phyloP scores from a whole-genome alignment of 2,888 invertebrate species.

The Blera fallax region DNA sequence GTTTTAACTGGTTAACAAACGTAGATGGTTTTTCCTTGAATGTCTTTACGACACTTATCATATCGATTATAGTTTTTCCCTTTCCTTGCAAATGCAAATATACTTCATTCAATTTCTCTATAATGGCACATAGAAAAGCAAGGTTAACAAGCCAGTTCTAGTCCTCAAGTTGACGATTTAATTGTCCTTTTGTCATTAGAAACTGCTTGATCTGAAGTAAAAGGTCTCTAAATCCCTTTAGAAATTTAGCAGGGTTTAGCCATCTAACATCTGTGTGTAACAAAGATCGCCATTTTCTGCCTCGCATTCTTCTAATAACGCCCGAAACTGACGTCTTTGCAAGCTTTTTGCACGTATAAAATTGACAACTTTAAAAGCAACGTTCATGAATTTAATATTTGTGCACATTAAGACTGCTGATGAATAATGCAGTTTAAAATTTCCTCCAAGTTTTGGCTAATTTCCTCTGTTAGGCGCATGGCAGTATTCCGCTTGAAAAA shows the following conservation, averaged over 20 bases:
- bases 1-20: neutral
- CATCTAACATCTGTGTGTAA: constrained; percentile 9
- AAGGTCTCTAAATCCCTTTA: constrained; percentile 23
- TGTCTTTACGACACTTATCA: neutral
- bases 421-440: too few relatives aligned
- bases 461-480: neutral
- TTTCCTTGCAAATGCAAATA: constrained; percentile 19
- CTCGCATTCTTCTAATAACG: constrained; percentile 8
- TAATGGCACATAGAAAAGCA: constrained; percentile 44
- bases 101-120: constrained; percentile 31
- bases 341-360: constrained; percentile 1
- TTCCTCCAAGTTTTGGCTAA: neutral
- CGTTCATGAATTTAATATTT: too few relatives aligned
- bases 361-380: neutral
- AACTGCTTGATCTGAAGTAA: constrained; percentile 7
- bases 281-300: neutral
- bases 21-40: neutral
- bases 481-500: neutral
- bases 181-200: constrained; percentile 8
- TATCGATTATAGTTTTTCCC: neutral
- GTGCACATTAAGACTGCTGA: too few relatives aligned
- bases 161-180: constrained; percentile 21
- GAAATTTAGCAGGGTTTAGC: constrained; percentile 8
- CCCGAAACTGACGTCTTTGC: neutral
- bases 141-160: constrained; percentile 13